Base-by-base conservation (phyloP, 2,113 vertebrate species). In the Ammospiza nelsoni region DNA sequence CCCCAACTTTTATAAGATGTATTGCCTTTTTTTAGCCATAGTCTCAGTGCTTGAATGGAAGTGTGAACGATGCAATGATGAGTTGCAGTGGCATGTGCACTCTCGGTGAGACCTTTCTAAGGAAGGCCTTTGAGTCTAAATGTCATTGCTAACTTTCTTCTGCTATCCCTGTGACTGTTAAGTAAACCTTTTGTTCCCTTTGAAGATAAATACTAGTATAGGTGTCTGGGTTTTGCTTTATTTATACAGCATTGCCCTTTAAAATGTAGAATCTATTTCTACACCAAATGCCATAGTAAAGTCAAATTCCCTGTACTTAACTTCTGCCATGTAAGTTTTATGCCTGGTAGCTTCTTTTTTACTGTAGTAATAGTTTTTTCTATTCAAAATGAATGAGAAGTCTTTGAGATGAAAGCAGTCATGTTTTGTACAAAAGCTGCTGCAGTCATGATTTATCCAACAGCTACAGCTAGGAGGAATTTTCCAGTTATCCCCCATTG, bases 221-320 rank as follows among this genome's bases (percentile, higher is more conserved):
- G 1, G 5, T 83, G 52, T 73, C 71, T 69, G 73, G 9, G 29
- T 14, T 75, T 92, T 54, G n/a, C 33, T 75, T 90, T 89, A 35
- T 75, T 95, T 95, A 84, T 87, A 75, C 92, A 86, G 68, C 27
- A 43, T 48, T 96, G 84, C 75, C 94, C 91, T 97, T 97, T 94
- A 86, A 90, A 96, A 84, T 72, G 54, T 58, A 62, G 31, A 62
- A 65, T 96, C 69, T 83, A 33, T 96, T 94, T 93, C 84, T 88
- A 72, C 19, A 22, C 43, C 49, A 94, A 95, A 92, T 96, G 93
- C 92, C 87, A 72, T 22, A 46, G 79, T 78, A 49, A 89, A 95
- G 85, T 62, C 77, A 86, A 86, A 68, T 78, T 87, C 75, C 39
- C 22, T 55, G 5, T 41, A 49, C 23, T 92, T 79, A 74, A 54